Base-by-base conservation (phyloP, 2,797 vertebrate species). In the Hippoglossus hippoglossus region DNA sequence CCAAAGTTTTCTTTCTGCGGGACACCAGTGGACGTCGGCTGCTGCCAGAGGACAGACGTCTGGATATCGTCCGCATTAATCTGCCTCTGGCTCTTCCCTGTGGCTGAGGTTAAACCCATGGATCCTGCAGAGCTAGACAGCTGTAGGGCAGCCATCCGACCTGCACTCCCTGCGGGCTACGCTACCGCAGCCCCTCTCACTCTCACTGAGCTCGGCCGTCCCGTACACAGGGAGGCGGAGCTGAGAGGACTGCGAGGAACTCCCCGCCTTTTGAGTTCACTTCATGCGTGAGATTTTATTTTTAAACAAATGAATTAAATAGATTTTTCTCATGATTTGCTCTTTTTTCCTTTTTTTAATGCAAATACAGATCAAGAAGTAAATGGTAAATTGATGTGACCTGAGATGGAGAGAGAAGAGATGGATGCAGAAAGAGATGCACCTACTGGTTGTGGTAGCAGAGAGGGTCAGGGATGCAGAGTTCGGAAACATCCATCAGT, bases 381-480 rank as follows among this genome's bases (percentile, higher is more conserved):
- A 18, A 46, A 80, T 28, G 0, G n/a, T 19, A 25, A 16, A 47
- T 54, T 25, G 6, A 13, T 50, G 7, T 22, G 18, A 52, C 1
- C 19, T 65, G 5, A 18, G 44, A 46, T 16, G 18, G 44, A 47
- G 41, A 47, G 16, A 6, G 18, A 18, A 58, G 25, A 64, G 16
- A 13, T 19, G 19, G 4, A 63, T 9, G 51, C 6, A 6, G 65
- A 69, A 70, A 64, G 63, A 74, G 71, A 87, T 87, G 87, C 91
- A 97, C 96, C 94, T 96, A 97, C 96, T 97, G 96, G 94, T 95
- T 96, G 91, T 97, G 96, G 92, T 96, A 97, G 95, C 95, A 95
- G 91, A 97, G 96, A 86, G 96, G 91, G 89, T 96, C 96, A 84
- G 96, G 94, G 93, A 96, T 94, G 93, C 96, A 96, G 87, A 97